Percentiles rank a stretch among this genome's conserved stretches.
Evolutionary conservation across 2,888 invertebrate species (phyloP).

Genomic region (Aspidiotus destructor): DNA sequence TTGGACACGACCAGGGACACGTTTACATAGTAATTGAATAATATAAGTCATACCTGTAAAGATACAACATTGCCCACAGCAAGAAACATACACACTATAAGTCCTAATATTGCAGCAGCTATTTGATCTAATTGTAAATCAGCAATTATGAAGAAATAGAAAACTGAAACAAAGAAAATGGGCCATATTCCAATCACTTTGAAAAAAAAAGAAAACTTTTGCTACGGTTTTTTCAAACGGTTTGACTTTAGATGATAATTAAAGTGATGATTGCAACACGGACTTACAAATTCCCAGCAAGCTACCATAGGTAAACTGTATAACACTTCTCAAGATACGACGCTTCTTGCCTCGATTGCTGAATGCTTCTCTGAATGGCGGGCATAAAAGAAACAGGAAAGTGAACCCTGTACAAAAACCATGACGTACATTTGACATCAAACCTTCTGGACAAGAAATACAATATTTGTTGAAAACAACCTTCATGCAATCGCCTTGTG

Average conservation of each 20-base stretch:
- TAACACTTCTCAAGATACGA: conserved; percentile 7
- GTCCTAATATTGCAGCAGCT: conserved; percentile 21
- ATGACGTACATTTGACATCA: too few species aligned
- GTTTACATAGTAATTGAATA: too few species aligned
- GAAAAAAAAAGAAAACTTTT: too few species aligned
- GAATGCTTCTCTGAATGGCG: conserved; percentile 15
- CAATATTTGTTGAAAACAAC: too few species aligned
- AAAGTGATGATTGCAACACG: background rate
- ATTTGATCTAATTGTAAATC: conserved; percentile 31
- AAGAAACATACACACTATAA: conserved; percentile 29
- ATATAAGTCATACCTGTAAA: conserved; percentile 28
- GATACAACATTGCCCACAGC: conserved; percentile 34
- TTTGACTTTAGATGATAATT: background rate
- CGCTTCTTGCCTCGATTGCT: conserved; percentile 5
- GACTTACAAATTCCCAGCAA: conserved; percentile 34
- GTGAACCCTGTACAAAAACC: conserved; percentile 14
- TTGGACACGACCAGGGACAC: too few species aligned
- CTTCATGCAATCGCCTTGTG: conserved; percentile 9
- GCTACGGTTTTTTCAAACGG: too few species aligned
- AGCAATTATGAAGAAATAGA: conserved; percentile 32
- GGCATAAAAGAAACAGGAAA: conserved; percentile 3
- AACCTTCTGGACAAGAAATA: too few species aligned
- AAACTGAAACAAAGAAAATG: conserved; percentile 32
- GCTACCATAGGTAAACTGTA: conserved; percentile 32
- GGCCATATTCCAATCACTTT: too few species aligned